These are phyloP conservation scores for Cosmia trapezina DNA, from an alignment of 2,888 invertebrate species.

Conservation along the genomic window DNA sequence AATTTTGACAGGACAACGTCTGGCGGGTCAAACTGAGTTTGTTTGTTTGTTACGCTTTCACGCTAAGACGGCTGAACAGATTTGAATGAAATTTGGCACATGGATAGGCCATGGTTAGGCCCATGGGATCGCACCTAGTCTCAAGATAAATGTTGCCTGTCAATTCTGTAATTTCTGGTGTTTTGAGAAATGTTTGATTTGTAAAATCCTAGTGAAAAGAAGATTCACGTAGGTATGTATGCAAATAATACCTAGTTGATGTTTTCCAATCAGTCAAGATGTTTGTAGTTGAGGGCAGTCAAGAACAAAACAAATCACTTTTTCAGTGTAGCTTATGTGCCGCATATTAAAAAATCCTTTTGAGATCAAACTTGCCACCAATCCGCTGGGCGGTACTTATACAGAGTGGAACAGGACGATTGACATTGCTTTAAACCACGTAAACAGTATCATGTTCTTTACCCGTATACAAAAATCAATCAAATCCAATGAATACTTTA, in stretches of 20 bases:
- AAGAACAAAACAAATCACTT: background rate
- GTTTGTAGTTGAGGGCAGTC: background rate
- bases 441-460: no score
- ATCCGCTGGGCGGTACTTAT: background rate
- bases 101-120: no score
- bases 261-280: background rate
- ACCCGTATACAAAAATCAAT: no score
- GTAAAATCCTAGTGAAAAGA: background rate
- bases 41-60: no score
- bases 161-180: background rate
- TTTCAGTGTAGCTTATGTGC: background rate
- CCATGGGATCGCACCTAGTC: no score
- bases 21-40: no score
- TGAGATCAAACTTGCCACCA: conserved; percentile 18
- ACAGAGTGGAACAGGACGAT: background rate
- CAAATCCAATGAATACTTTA: no score
- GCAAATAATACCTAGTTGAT: background rate
- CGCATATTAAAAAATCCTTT: conserved; percentile 7
- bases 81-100: no score
- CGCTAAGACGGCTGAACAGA: no score
- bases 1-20: no score
- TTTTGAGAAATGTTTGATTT: background rate
- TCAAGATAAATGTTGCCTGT: background rate
- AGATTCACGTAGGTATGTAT: background rate
- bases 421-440: no score